Base-by-base conservation (phyloP, 2,113 vertebrate species). In the Podarcis raffonei region DNA sequence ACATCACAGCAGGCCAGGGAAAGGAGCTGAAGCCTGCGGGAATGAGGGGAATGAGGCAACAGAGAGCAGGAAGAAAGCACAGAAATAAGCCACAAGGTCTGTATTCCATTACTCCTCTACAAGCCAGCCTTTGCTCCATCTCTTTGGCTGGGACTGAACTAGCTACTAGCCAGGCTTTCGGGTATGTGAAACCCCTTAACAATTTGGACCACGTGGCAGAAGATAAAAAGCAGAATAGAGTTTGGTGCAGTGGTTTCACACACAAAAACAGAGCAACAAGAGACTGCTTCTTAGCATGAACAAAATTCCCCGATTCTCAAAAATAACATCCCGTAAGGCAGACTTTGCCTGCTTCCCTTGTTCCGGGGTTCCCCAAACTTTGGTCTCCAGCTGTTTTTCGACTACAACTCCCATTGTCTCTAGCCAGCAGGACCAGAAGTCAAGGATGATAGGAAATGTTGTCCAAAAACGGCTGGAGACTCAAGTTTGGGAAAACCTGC, bases 21-120 rank as follows among this genome's bases (percentile, higher is more conserved):
- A 62, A 74, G 30, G 30, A 81, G 32, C 79, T 74, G 57, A 53
- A 27, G 76, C 68, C 77, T n/a, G 77, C 13, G 23, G 76, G 76
- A 39, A 65, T 5, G 87, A 62, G 48, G 27, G 76, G 83, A 39
- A 65, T 5, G 88, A 72, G 48, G 27, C 48, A 59, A 30, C 7
- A 15, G 22, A 89, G 90, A 86, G 89, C 91, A 68, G 90, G 78
- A 65, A 89, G 22, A 32, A 53, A 87, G 74, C 83, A 86, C 8
- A 88, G 85, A 32, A 81, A 23, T 23, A 0, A 2, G 48, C 0
- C 83, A 57, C 76, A 87, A 66, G 6, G 16, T 32, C 75, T 72
- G 68, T n/a, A 83, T 78, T 35, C 22, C 75, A 39, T 84, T 30
- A 86, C 16, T 78, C 81, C 81, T 80, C 39, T 20, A 75, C 72